A percentile compares a stretch with the other conserved stretches of the same genome.
phyloP scores from a whole-genome alignment of 1,140 invertebrate genomes.

The Trichogramma pretiosum region DNA sequence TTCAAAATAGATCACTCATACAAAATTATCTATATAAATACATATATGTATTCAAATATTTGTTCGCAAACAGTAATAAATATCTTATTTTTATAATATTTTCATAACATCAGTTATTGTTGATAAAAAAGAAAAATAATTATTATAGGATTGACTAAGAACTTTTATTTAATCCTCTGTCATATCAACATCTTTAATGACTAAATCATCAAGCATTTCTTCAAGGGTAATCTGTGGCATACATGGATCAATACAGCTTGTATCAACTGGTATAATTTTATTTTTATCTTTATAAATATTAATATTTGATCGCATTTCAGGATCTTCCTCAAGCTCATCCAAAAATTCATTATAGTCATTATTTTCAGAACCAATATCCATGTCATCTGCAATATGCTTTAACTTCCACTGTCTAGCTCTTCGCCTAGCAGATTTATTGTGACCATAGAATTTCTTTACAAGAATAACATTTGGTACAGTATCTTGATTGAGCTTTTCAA shows the following conservation, averaged over 20 bases:
- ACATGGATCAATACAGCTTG: constrained; percentile 55
- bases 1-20: too few relatives aligned
- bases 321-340: constrained; percentile 95
- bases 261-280: constrained; percentile 57
- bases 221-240: constrained; percentile 81
- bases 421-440: constrained; percentile 57
- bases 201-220: constrained; percentile 95
- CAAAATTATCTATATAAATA: too few relatives aligned
- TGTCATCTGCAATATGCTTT: constrained; percentile 66
- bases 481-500: constrained; percentile 71
- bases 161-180: too few relatives aligned
- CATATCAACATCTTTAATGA: constrained; percentile 70
- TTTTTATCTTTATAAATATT: constrained; percentile 82
- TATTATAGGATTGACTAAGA: too few relatives aligned
- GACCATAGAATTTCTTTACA: constrained; percentile 83
- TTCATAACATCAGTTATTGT: too few relatives aligned
- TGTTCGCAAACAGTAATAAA: too few relatives aligned
- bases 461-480: constrained; percentile 82
- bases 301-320: constrained; percentile 75
- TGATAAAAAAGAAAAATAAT: too few relatives aligned
- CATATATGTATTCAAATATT: too few relatives aligned
- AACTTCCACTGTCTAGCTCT: constrained; percentile 86
- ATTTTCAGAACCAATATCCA: constrained; percentile 58
- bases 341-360: constrained; percentile 91
- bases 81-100: too few relatives aligned